Evolutionary conservation across 2,797 vertebrate genomes (phyloP).

Genomic region (Oreochromis mossambicus): DNA sequence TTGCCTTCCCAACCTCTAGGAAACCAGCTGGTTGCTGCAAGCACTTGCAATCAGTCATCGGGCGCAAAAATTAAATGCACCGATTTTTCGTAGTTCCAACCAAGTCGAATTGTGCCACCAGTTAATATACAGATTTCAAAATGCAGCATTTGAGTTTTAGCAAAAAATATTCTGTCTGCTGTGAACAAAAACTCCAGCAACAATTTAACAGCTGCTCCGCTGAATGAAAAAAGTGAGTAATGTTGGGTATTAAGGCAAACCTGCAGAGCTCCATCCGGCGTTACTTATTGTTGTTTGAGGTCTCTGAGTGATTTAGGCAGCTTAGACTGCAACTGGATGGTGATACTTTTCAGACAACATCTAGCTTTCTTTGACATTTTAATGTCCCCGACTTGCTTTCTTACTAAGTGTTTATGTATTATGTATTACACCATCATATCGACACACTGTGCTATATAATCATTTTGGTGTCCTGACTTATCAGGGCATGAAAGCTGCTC

Average conservation of each 20-base stretch:
- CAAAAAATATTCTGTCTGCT: neutral
- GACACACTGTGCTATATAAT: neutral
- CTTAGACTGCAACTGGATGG: neutral
- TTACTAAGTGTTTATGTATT: neutral
- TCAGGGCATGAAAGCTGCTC: neutral
- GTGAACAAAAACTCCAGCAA: neutral
- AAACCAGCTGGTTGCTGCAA: neutral
- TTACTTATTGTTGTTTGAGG: neutral
- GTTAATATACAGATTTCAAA: neutral
- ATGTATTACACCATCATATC: neutral
- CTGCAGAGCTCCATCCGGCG: neutral
- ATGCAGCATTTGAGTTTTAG: neutral
- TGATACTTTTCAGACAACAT: neutral
- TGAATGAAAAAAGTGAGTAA: neutral
- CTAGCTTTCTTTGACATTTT: neutral
- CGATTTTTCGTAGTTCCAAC: neutral
- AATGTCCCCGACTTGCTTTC: neutral
- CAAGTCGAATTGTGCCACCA: rapidly evolving
- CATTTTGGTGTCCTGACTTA: neutral
- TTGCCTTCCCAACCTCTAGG: neutral
- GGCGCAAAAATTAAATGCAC: rapidly evolving
- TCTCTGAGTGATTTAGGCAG: neutral
- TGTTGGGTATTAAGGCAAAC: neutral
- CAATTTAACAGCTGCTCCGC: neutral
- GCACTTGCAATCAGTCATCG: neutral